phyloP scores from a whole-genome alignment of 2,113 vertebrate species.

The Calidris pugnax region DNA sequence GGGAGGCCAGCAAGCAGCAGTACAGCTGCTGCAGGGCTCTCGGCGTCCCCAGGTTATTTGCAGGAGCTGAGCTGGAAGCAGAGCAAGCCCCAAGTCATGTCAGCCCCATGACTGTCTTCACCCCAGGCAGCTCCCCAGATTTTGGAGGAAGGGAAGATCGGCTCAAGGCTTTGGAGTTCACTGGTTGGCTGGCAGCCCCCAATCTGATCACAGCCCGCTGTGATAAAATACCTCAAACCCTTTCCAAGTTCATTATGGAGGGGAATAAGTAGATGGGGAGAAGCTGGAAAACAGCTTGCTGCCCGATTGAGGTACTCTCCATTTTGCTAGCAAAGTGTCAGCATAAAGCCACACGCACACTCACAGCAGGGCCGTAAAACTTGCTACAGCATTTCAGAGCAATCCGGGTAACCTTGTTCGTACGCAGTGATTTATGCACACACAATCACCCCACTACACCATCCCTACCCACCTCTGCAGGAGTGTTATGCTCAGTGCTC shows the following conservation, averaged over 20 bases:
- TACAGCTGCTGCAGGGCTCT: fast-evolving
- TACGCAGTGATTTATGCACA: neutral
- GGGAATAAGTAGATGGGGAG: neutral
- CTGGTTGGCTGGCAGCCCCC: fast-evolving
- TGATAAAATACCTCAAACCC: neutral
- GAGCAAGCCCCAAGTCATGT: neutral
- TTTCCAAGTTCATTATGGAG: neutral
- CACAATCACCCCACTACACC: neutral
- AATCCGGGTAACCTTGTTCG: fast-evolving
- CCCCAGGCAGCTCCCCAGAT: neutral
- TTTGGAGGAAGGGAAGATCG: neutral
- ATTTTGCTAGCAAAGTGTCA: neutral
- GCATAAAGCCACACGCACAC: neutral
- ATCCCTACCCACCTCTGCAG: neutral
- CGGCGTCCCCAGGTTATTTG: neutral
- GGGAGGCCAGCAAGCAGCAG: neutral
- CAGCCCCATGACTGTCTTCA: neutral
- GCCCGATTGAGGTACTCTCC: neutral
- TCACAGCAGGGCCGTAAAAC: neutral
- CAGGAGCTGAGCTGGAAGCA: neutral
- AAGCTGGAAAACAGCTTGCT: neutral
- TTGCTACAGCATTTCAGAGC: neutral
- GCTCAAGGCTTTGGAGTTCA: neutral
- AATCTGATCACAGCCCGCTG: neutral
- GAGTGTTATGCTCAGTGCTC: fast-evolving